Evolutionary conservation across 2,797 vertebrate species (phyloP).

Genomic region (Gymnoscopelus microlampas): DNA sequence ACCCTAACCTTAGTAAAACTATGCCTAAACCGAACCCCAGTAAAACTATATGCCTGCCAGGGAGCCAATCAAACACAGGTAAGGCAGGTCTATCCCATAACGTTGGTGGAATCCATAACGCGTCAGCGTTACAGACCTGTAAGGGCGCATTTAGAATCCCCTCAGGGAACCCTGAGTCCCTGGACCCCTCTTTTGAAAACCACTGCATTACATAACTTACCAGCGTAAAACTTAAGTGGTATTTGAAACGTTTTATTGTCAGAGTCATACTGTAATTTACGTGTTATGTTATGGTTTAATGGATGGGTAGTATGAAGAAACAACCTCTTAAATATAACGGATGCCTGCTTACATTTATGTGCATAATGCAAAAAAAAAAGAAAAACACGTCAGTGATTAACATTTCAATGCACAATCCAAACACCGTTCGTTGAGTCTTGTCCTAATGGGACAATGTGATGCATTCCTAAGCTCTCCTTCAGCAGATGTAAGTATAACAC

Average conservation of each 20-base stretch:
- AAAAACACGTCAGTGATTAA: constrained; percentile 49
- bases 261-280: constrained; percentile 10
- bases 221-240: too few species aligned
- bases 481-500: not conserved
- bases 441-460: constrained; percentile 12
- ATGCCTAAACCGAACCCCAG: too few species aligned
- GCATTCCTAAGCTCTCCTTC: not conserved
- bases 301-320: constrained; percentile 39
- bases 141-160: too few species aligned
- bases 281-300: constrained; percentile 34
- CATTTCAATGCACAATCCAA: constrained; percentile 24
- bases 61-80: too few species aligned
- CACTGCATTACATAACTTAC: too few species aligned
- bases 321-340: constrained; percentile 36
- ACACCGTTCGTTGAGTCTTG: constrained; percentile 10
- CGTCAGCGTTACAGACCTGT: too few species aligned
- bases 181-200: too few species aligned
- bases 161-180: too few species aligned
- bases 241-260: constrained; percentile 54
- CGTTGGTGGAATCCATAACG: too few species aligned
- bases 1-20: too few species aligned
- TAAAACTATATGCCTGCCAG: too few species aligned
- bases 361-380: constrained; percentile 29
- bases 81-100: too few species aligned
- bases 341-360: constrained; percentile 33